Conservation (phyloP, 2,797 vertebrate species). For the Eulemur rubriventer region DNA sequence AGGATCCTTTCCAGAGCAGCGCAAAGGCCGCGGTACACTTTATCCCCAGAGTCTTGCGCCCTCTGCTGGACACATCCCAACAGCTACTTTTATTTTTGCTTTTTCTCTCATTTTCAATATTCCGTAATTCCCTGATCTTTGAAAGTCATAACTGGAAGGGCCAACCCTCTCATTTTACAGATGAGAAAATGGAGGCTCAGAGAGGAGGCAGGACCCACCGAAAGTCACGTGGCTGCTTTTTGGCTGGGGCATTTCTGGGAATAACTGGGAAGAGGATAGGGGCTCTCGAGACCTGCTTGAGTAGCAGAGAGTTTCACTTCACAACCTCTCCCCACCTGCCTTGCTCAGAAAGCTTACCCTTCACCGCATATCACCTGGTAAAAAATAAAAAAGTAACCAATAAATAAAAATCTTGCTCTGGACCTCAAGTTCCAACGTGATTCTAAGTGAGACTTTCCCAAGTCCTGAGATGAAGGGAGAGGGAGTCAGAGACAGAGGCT, state of each 20-base stretch:
- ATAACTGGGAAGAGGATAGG: neutral
- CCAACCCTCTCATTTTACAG: neutral
- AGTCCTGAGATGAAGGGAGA: neutral
- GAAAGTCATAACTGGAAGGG: neutral
- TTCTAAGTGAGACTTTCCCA: neutral
- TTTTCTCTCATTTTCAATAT: neutral
- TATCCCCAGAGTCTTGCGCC: slow-evolving; percentile 34
- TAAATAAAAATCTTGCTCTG: neutral
- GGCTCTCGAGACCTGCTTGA: neutral
- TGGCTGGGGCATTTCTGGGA: neutral
- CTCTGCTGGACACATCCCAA: slow-evolving; percentile 66
- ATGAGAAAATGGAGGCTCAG: neutral
- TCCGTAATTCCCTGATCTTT: neutral
- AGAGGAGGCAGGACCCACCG: neutral
- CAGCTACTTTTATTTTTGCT: neutral
- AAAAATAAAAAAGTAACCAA: neutral
- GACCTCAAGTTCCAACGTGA: neutral
- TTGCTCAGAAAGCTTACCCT: neutral
- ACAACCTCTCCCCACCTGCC: neutral
- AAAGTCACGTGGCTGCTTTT: neutral
- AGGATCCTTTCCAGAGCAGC: neutral
- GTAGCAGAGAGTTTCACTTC: neutral
- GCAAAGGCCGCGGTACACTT: neutral
- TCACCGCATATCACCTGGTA: neutral
- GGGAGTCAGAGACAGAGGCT: neutral